These are phyloP conservation scores for Nestor notabilis DNA, from an alignment of 2,113 vertebrate genomes.

Conservation along the genomic window DNA sequence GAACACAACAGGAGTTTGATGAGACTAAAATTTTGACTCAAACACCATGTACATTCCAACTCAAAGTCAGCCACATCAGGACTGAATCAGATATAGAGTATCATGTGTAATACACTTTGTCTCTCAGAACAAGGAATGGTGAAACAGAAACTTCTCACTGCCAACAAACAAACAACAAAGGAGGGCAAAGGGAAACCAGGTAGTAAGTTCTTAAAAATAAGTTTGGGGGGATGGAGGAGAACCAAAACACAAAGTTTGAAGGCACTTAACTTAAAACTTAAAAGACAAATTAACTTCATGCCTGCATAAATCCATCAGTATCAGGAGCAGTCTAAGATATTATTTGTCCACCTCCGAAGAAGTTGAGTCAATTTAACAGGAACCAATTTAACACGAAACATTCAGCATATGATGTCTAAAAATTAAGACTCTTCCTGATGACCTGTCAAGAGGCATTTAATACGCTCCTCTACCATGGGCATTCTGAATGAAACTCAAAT, in stretches of 20 bases:
- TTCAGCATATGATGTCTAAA: not conserved
- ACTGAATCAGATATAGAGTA: not conserved
- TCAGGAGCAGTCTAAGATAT: not conserved
- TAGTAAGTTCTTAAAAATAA: not conserved
- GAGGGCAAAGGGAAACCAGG: not conserved
- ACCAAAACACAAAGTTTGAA: not conserved
- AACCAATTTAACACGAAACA: not conserved
- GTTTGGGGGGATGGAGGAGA: accelerated
- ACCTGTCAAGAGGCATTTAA: not conserved
- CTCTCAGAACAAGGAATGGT: not conserved
- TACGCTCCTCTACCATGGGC: accelerated
- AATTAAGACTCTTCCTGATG: not conserved
- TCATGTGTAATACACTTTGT: not conserved
- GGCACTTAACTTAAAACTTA: not conserved
- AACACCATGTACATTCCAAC: accelerated
- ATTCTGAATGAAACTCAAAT: not conserved
- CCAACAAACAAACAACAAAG: not conserved
- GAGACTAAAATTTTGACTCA: not conserved
- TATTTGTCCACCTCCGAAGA: not conserved
- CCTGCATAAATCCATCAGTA: not conserved
- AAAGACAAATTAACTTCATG: not conserved
- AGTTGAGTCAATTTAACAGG: not conserved
- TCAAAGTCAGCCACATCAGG: not conserved
- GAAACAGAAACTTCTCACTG: not conserved
- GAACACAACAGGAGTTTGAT: not conserved